phyloP scores from a whole-genome alignment of 2,113 vertebrate species.

The Microcebus murinus region DNA sequence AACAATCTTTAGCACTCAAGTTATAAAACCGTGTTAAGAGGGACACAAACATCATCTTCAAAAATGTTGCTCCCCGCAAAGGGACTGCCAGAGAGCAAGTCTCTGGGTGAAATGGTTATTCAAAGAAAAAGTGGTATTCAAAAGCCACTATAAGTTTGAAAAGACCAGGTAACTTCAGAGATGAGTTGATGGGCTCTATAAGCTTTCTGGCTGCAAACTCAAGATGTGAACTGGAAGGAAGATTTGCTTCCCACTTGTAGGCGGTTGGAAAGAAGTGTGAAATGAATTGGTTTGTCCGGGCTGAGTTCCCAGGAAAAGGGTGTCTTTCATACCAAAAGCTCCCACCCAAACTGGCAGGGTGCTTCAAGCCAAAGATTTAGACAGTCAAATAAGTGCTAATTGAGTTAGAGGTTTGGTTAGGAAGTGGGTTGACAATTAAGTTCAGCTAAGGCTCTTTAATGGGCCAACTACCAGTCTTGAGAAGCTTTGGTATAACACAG shows the following conservation, averaged over 20 bases:
- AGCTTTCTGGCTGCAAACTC: conserved; percentile 59
- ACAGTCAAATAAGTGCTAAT: conserved; percentile 79
- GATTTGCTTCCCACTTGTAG: conserved; percentile 70
- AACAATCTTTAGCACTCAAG: conserved; percentile 68
- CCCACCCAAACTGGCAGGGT: conserved; percentile 74
- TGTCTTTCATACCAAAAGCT: conserved; percentile 74
- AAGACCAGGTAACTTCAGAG: neutral
- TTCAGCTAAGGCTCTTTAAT: conserved; percentile 35
- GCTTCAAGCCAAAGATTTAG: conserved; percentile 76
- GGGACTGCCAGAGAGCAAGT: neutral
- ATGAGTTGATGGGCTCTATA: conserved; percentile 13
- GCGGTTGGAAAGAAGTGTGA: conserved; percentile 71
- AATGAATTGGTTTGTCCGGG: conserved; percentile 74
- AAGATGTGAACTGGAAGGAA: conserved; percentile 36
- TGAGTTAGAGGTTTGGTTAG: conserved; percentile 80
- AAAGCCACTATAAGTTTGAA: neutral
- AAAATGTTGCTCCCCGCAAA: conserved; percentile 46
- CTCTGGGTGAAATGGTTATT: neutral
- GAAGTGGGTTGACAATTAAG: conserved; percentile 76
- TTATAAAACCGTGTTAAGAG: conserved; percentile 67
- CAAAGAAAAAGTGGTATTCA: conserved; percentile 28
- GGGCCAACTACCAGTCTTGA: conserved; percentile 16
- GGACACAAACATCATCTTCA: conserved; percentile 64
- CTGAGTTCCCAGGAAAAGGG: conserved; percentile 77
- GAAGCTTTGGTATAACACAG: neutral